Evolutionary conservation across 2,113 vertebrate species (phyloP).

Genomic region (Indicator indicator): DNA sequence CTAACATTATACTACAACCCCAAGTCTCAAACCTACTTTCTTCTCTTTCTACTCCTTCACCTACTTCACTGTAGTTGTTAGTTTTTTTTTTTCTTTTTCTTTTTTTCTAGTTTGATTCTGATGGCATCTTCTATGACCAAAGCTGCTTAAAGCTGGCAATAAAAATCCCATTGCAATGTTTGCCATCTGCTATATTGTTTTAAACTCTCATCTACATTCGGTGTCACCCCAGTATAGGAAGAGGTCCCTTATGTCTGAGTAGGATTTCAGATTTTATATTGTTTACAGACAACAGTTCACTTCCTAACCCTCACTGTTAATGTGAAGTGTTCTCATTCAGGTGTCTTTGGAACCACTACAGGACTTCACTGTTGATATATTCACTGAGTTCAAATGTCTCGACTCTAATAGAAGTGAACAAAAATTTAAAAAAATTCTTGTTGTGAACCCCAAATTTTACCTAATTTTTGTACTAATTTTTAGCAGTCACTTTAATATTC

Average conservation of each 20-base stretch:
- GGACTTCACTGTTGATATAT: neutral
- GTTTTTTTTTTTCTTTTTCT: neutral
- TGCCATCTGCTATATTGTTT: conserved; percentile 1
- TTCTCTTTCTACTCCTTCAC: neutral
- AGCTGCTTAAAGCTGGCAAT: neutral
- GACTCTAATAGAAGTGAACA: neutral
- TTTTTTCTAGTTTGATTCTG: neutral
- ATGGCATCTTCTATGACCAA: neutral
- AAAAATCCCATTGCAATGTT: neutral
- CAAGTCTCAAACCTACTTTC: neutral
- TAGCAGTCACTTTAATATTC: neutral
- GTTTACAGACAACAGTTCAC: neutral
- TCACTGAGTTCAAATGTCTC: neutral
- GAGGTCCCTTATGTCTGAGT: neutral
- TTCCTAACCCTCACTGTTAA: neutral
- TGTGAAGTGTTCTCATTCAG: neutral
- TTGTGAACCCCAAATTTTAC: neutral
- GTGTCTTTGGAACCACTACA: neutral
- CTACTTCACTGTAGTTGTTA: neutral
- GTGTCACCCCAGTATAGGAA: neutral
- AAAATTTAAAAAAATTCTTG: neutral
- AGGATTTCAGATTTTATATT: conserved; percentile 4
- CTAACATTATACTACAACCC: neutral
- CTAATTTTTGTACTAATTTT: neutral
- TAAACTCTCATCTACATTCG: neutral